Evolutionary conservation across 2,888 invertebrate species (phyloP).

Genomic region (Tillus elongatus): DNA sequence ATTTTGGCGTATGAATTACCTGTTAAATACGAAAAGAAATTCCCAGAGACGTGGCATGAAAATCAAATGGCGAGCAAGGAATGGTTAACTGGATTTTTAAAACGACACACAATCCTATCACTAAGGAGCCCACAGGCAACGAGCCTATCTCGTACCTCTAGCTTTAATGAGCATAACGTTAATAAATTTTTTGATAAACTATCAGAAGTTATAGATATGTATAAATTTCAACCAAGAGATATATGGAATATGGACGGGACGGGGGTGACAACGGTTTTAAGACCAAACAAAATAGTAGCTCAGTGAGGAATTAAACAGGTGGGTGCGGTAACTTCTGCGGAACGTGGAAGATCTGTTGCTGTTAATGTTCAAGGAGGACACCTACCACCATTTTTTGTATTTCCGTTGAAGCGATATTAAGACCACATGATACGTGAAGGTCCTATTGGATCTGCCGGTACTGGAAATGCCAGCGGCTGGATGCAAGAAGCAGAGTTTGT

Average conservation of each 20-base stretch:
- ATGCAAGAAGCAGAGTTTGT: no score
- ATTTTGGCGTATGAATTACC: conserved; percentile 12
- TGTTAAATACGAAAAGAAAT: conserved; percentile 13
- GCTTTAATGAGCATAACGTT: conserved; percentile 25
- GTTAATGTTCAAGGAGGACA: conserved; percentile 27
- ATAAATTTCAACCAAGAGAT: conserved; percentile 14
- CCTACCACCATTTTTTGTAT: conserved; percentile 31
- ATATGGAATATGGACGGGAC: conserved; percentile 37
- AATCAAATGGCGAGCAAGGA: conserved; percentile 13
- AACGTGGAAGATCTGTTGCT: conserved; percentile 27
- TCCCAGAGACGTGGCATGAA: conserved; percentile 12
- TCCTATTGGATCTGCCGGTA: conserved; percentile 8
- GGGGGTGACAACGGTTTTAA: conserved; percentile 35
- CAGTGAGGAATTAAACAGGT: conserved; percentile 33
- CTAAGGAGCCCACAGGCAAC: no score
- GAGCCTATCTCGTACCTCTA: conserved; percentile 23
- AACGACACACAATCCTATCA: conserved; percentile 20
- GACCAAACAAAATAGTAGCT: conserved; percentile 32
- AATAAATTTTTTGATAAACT: conserved; percentile 22
- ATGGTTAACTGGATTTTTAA: conserved; percentile 15
- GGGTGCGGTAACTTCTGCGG: conserved; percentile 32
- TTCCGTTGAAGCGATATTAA: conserved; percentile 24
- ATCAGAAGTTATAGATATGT: conserved; percentile 13
- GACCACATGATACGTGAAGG: conserved; percentile 17
- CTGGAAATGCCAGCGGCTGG: no score